Evolutionary conservation across 2,888 invertebrate genomes (phyloP).

Genomic region (Cabera pusaria): DNA sequence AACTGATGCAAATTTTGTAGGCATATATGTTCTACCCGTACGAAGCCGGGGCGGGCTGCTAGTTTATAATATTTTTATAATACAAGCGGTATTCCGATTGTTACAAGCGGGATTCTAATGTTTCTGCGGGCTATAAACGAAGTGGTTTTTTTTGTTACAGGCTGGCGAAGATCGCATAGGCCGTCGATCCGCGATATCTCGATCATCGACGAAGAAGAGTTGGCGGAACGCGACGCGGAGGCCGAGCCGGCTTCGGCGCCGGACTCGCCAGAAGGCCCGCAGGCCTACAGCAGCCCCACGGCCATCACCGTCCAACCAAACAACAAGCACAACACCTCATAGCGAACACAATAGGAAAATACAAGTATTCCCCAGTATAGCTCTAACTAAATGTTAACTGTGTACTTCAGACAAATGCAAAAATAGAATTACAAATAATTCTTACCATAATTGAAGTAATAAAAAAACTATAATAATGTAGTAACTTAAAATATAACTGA

Average conservation of each 20-base stretch:
- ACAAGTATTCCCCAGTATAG: too few relatives aligned
- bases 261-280: conserved; percentile 45
- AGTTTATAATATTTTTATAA: too few relatives aligned
- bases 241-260: conserved; percentile 47
- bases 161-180: conserved; percentile 91
- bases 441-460: too few relatives aligned
- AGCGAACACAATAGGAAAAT: too few relatives aligned
- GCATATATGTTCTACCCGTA: too few relatives aligned
- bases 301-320: conserved; percentile 75
- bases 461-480: too few relatives aligned
- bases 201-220: conserved; percentile 92
- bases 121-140: too few relatives aligned
- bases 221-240: conserved; percentile 82
- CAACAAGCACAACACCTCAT: conserved; percentile 37
- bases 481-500: too few relatives aligned
- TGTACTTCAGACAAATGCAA: neutral
- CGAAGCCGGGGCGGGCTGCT: too few relatives aligned
- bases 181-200: conserved; percentile 94
- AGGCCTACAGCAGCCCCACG: conserved; percentile 58
- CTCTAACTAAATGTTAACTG: neutral
- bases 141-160: conserved; percentile 53
- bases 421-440: neutral
- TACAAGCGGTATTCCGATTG: too few relatives aligned
- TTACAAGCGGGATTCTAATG: too few relatives aligned
- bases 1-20: too few relatives aligned